Evolutionary conservation across 2,797 vertebrate genomes (phyloP).

Genomic region (Muscicapa striata): DNA sequence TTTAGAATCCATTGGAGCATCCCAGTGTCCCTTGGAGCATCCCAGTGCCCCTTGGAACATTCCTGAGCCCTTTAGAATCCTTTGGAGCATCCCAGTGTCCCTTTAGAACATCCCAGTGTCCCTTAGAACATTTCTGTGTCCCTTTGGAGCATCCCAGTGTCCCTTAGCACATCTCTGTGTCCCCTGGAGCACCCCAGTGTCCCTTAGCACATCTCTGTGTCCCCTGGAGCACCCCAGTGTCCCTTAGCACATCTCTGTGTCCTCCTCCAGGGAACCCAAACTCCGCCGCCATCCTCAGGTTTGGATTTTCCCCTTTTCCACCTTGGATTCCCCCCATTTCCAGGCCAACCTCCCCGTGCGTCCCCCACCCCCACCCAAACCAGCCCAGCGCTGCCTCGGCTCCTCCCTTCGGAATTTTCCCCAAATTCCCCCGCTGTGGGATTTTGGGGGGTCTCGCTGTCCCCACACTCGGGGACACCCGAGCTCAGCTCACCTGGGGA

Average conservation of each 20-base stretch:
- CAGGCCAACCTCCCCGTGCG: not conserved
- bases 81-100: too few species aligned
- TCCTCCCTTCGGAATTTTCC: not conserved
- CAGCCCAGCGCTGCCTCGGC: not conserved
- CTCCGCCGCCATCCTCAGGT: not conserved
- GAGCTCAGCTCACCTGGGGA: fast-evolving
- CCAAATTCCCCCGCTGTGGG: fast-evolving
- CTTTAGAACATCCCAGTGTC: not conserved
- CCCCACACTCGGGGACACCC: not conserved
- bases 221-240: not conserved
- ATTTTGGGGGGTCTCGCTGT: not conserved
- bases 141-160: too few species aligned
- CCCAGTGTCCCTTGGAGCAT: too few species aligned
- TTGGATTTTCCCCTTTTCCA: not conserved
- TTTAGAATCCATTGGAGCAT: too few species aligned
- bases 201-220: too few species aligned
- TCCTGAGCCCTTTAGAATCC: too few species aligned
- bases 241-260: not conserved
- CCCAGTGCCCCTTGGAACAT: not conserved
- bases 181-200: not conserved
- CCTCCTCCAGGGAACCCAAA: not conserved
- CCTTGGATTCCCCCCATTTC: not conserved
- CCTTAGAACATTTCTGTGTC: too few species aligned
- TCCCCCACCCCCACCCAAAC: not conserved
- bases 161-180: fast-evolving